phyloP scores from a whole-genome alignment of 2,113 vertebrate species.

The Corvus cornix region DNA sequence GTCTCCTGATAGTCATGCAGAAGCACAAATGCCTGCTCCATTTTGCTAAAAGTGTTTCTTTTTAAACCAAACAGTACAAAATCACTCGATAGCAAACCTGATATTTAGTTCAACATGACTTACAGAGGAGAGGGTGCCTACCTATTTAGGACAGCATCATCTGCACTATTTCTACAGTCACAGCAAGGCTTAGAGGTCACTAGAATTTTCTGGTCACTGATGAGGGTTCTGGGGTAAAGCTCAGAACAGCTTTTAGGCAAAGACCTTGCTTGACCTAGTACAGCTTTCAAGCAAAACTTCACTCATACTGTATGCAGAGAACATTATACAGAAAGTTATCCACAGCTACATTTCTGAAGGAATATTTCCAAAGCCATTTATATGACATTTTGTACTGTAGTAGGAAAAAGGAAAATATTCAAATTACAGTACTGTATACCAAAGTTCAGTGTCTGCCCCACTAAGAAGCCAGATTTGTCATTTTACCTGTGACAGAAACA shows the following conservation, averaged over 20 bases:
- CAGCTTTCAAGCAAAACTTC: neutral
- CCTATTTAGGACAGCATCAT: neutral
- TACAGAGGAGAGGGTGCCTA: neutral
- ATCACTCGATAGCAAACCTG: neutral
- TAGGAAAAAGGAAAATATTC: neutral
- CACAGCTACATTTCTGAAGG: neutral
- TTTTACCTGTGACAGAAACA: neutral
- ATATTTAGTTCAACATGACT: neutral
- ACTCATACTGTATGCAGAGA: rapidly evolving
- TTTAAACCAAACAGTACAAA: neutral
- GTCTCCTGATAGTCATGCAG: neutral
- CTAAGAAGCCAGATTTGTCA: neutral
- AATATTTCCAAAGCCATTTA: neutral
- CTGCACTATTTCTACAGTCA: neutral
- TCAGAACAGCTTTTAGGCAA: neutral
- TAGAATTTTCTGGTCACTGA: neutral
- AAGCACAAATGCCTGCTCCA: neutral
- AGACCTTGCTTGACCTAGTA: neutral
- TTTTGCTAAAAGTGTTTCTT: neutral
- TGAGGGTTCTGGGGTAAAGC: neutral
- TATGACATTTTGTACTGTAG: neutral
- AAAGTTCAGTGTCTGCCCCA: neutral
- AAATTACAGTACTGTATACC: neutral
- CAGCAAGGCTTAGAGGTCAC: neutral
- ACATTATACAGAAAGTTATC: rapidly evolving